Evolutionary conservation across 2,113 vertebrate genomes (phyloP).

Genomic region (Petroica traversi): DNA sequence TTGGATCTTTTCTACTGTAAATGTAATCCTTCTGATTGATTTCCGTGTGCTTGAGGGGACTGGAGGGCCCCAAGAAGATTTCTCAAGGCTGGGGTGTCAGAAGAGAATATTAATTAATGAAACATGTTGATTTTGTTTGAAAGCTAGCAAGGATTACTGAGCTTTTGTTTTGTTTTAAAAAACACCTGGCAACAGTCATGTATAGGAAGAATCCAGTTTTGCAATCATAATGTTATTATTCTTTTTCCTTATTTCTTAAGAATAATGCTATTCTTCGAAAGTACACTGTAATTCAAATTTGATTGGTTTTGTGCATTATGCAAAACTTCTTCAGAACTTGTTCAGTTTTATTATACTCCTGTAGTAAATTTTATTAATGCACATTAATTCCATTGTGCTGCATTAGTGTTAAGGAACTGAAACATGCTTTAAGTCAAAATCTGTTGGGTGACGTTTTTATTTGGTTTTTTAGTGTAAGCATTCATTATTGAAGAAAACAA

Average conservation of each 20-base stretch:
- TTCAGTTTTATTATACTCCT: background rate
- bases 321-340: background rate
- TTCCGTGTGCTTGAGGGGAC: background rate
- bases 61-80: background rate
- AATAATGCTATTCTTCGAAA: background rate
- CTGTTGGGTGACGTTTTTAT: background rate
- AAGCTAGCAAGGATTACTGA: background rate
- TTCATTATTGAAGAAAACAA: background rate
- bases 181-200: background rate
- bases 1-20: background rate
- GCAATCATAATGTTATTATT: background rate
- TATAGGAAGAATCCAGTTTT: background rate
- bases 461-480: background rate
- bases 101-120: background rate
- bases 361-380: background rate
- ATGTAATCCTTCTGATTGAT: background rate
- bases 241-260: background rate
- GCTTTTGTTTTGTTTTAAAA: background rate
- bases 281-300: background rate
- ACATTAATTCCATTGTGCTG: background rate
- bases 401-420: background rate
- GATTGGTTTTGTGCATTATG: background rate
- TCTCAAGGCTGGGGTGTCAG: rapidly evolving
- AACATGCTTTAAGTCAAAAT: background rate
- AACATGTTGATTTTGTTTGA: background rate